Percentiles rank a stretch among this genome's conserved stretches.
phyloP scores from a whole-genome alignment of 2,888 invertebrate genomes.

The Tolmerus cingulatus region DNA sequence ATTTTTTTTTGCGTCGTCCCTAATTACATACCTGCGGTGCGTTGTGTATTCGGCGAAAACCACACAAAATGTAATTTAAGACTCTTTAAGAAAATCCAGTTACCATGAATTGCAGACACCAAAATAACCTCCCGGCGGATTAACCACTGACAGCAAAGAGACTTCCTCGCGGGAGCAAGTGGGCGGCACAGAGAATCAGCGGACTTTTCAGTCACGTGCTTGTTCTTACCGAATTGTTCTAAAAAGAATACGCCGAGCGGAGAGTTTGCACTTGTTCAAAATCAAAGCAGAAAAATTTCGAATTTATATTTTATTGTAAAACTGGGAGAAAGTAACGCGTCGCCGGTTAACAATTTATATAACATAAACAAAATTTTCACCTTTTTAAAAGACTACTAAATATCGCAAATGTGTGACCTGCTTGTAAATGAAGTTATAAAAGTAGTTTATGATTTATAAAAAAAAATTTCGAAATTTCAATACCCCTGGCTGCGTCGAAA shows the following conservation, averaged over 20 bases:
- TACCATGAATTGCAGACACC: neutral
- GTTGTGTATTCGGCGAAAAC: neutral
- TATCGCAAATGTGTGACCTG: neutral
- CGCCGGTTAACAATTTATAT: too few species aligned
- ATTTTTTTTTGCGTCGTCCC: neutral
- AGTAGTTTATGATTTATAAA: too few species aligned
- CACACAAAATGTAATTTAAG: neutral
- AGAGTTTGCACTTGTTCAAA: neutral
- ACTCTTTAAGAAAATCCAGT: neutral
- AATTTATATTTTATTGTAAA: neutral
- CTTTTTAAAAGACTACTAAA: neutral
- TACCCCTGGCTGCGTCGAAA: too few species aligned
- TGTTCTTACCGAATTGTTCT: neutral
- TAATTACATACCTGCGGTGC: neutral
- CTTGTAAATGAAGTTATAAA: too few species aligned
- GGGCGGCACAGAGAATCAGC: neutral
- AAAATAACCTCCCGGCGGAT: slow-evolving; percentile 1
- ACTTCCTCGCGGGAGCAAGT: neutral
- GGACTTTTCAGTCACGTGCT: neutral
- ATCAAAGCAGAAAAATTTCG: neutral
- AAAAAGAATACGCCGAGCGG: neutral
- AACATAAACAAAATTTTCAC: too few species aligned
- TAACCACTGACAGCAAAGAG: slow-evolving; percentile 18
- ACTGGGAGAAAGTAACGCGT: too few species aligned
- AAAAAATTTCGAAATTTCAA: too few species aligned